Percentiles rank a stretch among this genome's conserved stretches.
Conservation (phyloP, 2,113 vertebrate species). For the Solea senegalensis region DNA sequence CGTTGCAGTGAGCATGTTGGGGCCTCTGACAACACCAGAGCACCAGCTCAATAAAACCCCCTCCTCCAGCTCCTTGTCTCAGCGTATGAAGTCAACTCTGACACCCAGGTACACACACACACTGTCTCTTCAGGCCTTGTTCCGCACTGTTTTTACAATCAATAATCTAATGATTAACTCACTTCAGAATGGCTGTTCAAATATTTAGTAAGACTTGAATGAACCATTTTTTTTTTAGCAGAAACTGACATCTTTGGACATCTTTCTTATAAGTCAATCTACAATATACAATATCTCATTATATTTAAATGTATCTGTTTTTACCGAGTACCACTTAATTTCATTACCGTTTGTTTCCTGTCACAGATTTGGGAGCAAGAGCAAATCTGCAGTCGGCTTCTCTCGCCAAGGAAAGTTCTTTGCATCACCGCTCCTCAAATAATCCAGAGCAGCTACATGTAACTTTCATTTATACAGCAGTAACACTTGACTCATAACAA, state of each 20-base stretch:
- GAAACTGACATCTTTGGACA: neutral
- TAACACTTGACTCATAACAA: conserved; percentile 12
- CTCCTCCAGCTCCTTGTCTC: conserved; percentile 92
- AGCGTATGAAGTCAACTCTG: conserved; percentile 87
- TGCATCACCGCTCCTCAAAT: conserved; percentile 92
- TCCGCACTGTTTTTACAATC: neutral
- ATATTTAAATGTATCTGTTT: neutral
- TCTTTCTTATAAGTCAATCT: conserved; percentile 20
- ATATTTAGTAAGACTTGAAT: neutral
- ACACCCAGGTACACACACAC: conserved; percentile 88
- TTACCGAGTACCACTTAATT: no score
- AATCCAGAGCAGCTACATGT: conserved; percentile 36
- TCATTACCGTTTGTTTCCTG: conserved; percentile 5
- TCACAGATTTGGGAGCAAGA: conserved; percentile 92
- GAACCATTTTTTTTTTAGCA: neutral
- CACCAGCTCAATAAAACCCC: conserved; percentile 92
- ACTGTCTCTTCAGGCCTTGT: neutral
- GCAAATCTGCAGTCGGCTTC: conserved; percentile 85
- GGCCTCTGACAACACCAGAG: conserved; percentile 94
- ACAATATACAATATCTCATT: conserved; percentile 24
- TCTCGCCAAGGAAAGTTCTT: conserved; percentile 90
- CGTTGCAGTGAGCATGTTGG: conserved; percentile 90
- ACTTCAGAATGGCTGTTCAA: neutral
- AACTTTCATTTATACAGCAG: neutral
- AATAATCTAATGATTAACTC: neutral